A percentile compares a stretch with the other conserved stretches of the same genome.
Evolutionary conservation across 2,888 invertebrate species (phyloP).

Genomic region (Leucania comma): DNA sequence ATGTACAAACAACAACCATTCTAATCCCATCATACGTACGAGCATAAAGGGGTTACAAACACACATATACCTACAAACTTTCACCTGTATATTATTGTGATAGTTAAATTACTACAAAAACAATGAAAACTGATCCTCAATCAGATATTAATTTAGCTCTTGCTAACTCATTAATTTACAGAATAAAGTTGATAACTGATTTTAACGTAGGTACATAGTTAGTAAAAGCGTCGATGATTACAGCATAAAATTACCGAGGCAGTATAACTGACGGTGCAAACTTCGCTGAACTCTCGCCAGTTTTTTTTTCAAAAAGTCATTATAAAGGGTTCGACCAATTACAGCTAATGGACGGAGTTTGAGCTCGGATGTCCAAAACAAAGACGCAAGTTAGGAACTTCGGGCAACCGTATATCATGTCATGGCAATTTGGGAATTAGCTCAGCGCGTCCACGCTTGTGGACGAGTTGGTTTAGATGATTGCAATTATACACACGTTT

Average conservation of each 20-base stretch:
- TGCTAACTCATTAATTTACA: neutral
- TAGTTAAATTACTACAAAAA: no score
- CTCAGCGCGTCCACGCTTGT: constrained; percentile 2
- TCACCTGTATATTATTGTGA: no score
- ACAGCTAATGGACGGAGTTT: constrained; percentile 69
- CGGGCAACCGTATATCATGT: constrained; percentile 46
- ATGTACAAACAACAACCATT: no score
- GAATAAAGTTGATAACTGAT: constrained; percentile 11
- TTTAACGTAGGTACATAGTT: constrained; percentile 1
- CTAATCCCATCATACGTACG: no score
- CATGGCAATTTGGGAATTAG: constrained; percentile 47
- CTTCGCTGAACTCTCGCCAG: constrained; percentile 41
- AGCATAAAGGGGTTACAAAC: no score
- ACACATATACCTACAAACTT: no score
- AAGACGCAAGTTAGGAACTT: constrained; percentile 52
- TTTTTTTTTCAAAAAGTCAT: constrained; percentile 66
- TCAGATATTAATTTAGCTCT: neutral
- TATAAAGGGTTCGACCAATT: constrained; percentile 69
- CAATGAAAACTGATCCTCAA: neutral
- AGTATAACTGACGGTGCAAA: constrained; percentile 27
- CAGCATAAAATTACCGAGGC: constrained; percentile 28
- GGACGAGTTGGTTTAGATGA: neutral
- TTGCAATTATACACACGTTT: neutral
- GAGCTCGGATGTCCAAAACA: constrained; percentile 53
- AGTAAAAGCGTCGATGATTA: constrained; percentile 21